Percentiles rank a stretch among this genome's conserved stretches.
phyloP scores from a whole-genome alignment of 2,797 vertebrate genomes.

The Pantherophis alleghaniensis region DNA sequence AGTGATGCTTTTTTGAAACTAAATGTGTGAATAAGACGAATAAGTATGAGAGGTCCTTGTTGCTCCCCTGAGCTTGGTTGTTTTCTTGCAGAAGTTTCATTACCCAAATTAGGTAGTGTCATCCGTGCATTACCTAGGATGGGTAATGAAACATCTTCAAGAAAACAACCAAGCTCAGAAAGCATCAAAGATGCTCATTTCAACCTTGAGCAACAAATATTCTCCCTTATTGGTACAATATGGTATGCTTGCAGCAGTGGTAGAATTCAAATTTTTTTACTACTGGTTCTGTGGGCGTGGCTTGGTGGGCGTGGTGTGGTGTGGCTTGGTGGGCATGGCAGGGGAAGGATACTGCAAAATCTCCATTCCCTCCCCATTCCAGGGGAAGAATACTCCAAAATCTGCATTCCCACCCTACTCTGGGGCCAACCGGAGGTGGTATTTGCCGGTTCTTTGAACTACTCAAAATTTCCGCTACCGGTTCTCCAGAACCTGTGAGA shows the following conservation, averaged over 20 bases:
- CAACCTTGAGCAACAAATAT: background rate
- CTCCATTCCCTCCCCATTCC: no score
- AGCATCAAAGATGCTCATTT: background rate
- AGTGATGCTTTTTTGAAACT: background rate
- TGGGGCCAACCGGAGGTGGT: no score
- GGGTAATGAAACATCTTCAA: background rate
- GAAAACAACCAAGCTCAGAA: background rate
- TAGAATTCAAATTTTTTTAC: no score
- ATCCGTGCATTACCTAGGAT: background rate
- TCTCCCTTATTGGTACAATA: background rate
- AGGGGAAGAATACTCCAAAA: no score
- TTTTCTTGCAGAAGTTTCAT: background rate
- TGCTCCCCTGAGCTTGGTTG: background rate
- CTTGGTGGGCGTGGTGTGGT: no score
- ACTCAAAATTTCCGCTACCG: no score
- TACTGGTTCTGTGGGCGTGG: no score
- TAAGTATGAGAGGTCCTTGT: background rate
- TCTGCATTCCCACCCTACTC: no score
- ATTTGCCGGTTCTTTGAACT: no score
- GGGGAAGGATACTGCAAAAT: no score
- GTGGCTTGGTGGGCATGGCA: no score
- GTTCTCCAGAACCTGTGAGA: no score
- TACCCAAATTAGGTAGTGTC: background rate
- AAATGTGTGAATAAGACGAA: background rate
- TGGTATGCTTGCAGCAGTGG: background rate